Evolutionary conservation across 2,113 vertebrate species (phyloP).

Genomic region (Gymnobelideus leadbeateri): DNA sequence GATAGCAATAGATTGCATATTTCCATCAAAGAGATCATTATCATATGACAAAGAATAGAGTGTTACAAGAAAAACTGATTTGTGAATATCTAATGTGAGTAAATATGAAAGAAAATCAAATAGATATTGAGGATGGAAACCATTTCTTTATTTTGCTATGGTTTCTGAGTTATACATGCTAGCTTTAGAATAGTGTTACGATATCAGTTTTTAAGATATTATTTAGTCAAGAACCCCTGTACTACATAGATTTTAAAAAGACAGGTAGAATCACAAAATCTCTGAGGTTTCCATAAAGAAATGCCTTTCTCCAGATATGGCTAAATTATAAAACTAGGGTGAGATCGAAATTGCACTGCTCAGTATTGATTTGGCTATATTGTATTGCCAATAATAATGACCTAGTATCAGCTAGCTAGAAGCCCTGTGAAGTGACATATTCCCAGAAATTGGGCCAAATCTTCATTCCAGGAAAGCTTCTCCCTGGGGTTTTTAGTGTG

Average conservation of each 20-base stretch:
- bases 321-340: neutral
- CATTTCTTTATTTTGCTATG: constrained; percentile 29
- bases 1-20: neutral
- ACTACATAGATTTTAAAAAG: neutral
- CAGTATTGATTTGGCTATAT: neutral
- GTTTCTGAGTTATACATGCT: neutral
- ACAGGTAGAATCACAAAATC: neutral
- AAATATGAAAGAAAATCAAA: neutral
- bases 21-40: neutral
- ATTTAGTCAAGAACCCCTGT: neutral
- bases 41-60: neutral
- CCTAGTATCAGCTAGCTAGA: neutral
- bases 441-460: neutral
- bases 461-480: neutral
- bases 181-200: neutral
- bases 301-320: neutral
- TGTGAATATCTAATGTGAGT: neutral
- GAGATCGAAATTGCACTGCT: neutral
- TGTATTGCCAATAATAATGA: neutral
- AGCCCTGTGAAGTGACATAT: neutral
- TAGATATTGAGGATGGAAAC: constrained; percentile 11
- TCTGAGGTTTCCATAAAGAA: neutral
- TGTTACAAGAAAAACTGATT: neutral
- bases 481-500: neutral
- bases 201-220: neutral